Percentiles rank a stretch among this genome's conserved stretches.
phyloP scores from a whole-genome alignment of 2,888 invertebrate species.

The Cantharis rustica region DNA sequence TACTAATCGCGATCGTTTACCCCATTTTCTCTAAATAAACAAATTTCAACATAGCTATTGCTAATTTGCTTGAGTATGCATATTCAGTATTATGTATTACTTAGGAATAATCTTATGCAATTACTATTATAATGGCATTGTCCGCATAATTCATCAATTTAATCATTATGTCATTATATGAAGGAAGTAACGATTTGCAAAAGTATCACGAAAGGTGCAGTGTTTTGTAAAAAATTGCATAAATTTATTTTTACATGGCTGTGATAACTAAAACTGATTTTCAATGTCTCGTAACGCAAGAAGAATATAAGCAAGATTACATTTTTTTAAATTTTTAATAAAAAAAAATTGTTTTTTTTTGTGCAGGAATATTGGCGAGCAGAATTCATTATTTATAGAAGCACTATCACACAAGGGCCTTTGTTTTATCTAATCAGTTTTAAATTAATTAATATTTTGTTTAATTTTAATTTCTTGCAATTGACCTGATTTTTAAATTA shows the following conservation, averaged over 20 bases:
- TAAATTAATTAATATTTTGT: neutral
- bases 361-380: too few relatives aligned
- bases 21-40: neutral
- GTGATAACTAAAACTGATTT: neutral
- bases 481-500: neutral
- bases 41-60: neutral
- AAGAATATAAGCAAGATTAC: too few relatives aligned
- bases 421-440: neutral
- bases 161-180: neutral
- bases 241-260: neutral
- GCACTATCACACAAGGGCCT: neutral
- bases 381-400: neutral
- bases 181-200: neutral
- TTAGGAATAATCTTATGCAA: neutral
- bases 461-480: neutral
- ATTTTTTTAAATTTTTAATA: too few relatives aligned
- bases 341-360: too few relatives aligned
- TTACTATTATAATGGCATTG: neutral
- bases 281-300: too few relatives aligned
- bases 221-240: neutral
- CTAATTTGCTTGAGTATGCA: neutral
- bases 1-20: neutral
- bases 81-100: neutral
- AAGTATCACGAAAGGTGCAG: neutral
- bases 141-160: neutral